These are phyloP conservation scores for Daktulosphaira vitifoliae DNA, from an alignment of 1,140 invertebrate species.

Conservation along the genomic window DNA sequence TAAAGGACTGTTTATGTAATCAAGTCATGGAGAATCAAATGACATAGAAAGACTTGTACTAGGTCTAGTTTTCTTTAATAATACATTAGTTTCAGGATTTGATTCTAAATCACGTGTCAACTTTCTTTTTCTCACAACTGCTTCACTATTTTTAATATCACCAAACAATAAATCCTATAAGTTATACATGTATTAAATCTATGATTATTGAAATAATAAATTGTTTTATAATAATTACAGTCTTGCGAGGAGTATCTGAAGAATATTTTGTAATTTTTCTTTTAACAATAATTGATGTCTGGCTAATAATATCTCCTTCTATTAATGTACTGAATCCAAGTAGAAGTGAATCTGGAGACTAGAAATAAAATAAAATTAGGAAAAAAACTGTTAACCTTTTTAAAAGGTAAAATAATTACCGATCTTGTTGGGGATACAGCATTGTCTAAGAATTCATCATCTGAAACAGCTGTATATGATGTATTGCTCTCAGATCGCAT, in stretches of 20 bases:
- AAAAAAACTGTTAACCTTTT: not conserved
- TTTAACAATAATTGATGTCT: not conserved
- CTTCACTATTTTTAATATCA: not conserved
- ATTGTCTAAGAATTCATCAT: slow-evolving; percentile 10
- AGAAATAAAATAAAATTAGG: not conserved
- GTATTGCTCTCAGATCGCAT: not conserved
- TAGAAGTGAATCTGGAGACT: slow-evolving; percentile 17
- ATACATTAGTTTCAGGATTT: not conserved
- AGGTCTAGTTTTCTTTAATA: not conserved
- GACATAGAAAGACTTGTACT: slow-evolving; percentile 20
- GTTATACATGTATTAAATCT: not conserved
- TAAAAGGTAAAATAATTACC: not conserved
- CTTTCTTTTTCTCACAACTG: slow-evolving; percentile 7
- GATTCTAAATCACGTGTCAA: slow-evolving; percentile 14
- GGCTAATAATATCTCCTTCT: slow-evolving; percentile 14
- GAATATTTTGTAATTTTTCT: not conserved
- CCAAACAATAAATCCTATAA: not conserved
- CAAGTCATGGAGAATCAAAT: slow-evolving; percentile 2
- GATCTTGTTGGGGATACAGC: slow-evolving; percentile 16
- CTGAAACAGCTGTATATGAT: not conserved
- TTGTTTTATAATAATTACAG: not conserved
- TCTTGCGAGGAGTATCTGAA: slow-evolving; percentile 3
- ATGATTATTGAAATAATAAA: not conserved
- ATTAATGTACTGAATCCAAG: slow-evolving; percentile 8
- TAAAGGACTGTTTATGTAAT: slow-evolving; percentile 7